phyloP scores from a whole-genome alignment of 2,797 vertebrate species.

The Typhlichthys eigenmanni region DNA sequence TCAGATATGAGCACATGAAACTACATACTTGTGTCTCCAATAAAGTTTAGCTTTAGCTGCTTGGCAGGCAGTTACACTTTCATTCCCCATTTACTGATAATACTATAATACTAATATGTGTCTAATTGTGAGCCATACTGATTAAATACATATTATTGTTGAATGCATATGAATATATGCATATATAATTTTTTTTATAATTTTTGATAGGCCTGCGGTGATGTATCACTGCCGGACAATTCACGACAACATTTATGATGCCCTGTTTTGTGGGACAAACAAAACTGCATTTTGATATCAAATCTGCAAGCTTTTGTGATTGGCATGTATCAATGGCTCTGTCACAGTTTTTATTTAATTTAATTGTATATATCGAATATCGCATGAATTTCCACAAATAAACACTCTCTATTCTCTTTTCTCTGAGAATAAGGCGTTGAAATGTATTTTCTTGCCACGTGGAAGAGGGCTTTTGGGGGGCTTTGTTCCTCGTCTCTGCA shows the following conservation, averaged over 20 bases:
- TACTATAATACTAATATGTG: not conserved
- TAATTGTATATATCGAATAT: slow-evolving; percentile 27
- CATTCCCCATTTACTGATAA: not conserved
- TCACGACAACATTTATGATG: slow-evolving; percentile 17
- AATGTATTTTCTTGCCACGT: slow-evolving; percentile 47
- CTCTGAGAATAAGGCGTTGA: not conserved
- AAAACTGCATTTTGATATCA: slow-evolving; percentile 12
- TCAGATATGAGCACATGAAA: not conserved
- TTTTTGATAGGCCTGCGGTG: no score
- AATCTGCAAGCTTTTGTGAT: slow-evolving; percentile 6
- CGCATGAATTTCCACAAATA: slow-evolving; percentile 24
- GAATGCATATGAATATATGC: no score
- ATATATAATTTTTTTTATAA: no score
- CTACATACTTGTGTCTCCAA: not conserved
- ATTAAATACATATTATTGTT: no score
- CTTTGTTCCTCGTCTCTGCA: slow-evolving; percentile 44
- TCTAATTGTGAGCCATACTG: no score
- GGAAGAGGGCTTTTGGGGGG: slow-evolving; percentile 46
- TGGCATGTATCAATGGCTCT: not conserved
- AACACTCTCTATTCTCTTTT: no score
- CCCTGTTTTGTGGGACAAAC: slow-evolving; percentile 10
- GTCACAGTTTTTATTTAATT: not conserved
- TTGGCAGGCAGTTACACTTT: not conserved
- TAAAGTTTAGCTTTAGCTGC: not conserved
- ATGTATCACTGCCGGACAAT: not conserved